Evolutionary conservation across 2,113 vertebrate genomes (phyloP), one percentile per base, ranked within the genome.

Genomic region (Leucoraja erinaceus): DNA sequence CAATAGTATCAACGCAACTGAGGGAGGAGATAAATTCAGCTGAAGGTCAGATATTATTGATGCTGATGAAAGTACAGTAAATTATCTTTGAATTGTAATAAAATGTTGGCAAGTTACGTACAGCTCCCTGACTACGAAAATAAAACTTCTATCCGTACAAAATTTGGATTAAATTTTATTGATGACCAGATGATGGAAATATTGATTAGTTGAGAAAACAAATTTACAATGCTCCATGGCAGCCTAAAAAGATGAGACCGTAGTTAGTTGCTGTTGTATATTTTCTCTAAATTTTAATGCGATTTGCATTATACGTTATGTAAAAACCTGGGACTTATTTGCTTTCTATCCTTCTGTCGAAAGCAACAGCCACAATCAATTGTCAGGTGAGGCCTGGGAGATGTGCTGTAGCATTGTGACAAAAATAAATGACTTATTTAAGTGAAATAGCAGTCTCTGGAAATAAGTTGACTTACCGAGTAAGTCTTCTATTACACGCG

Each of bases 401-500:
- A 63, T 88, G 61, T 59, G 83, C 63, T 88, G 59, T 31, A 88
- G 28, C 63, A 59, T 63, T 88, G 83, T 88, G 70, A 66, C 5
- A 22, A 72, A 88, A n/a, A 63, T n/a, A 47, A 91, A 91, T 47
- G 10, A 38, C 38, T 91, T 72, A 31, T 91, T 90, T 90, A 90
- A 90, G 90, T 91, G 68, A 91, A 91, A 91, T 72, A 47, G 70
- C 90, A 72, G n/a, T 22, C 90, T 38, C 72, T 72, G 63, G 68
- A 74, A 91, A 91, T 72, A 28, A 72, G 68, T 70, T 91, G 90
- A 54, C 90, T 38, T n/a, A n/a, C n/a, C n/a, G n/a, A n/a, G n/a
- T n/a, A n/a, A n/a, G n/a, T n/a, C n/a, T 91, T 91, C 90, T 91
- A 91, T 91, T 70, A 91, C 66, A 28, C n/a, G n/a, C n/a, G n/a